Evolutionary conservation across 1,140 invertebrate genomes (phyloP).

Genomic region (Cherax destructor): DNA sequence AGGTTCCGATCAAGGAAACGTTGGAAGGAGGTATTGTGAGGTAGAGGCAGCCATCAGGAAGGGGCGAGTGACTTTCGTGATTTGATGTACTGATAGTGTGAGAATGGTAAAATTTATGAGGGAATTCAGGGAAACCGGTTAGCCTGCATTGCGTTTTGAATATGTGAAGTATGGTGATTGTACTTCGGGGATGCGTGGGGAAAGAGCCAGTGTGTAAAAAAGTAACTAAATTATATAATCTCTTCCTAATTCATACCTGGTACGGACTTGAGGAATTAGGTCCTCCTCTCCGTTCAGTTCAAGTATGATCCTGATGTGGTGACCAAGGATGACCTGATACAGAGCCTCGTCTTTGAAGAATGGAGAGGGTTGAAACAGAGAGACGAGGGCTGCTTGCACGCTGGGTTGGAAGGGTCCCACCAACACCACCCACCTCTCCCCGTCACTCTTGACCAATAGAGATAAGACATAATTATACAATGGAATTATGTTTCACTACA

Average conservation of each 20-base stretch:
- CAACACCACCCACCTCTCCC: slow-evolving; percentile 40
- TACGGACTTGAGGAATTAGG: slow-evolving; percentile 20
- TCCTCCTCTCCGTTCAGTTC: slow-evolving; percentile 20
- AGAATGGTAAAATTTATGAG: no score
- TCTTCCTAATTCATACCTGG: slow-evolving; percentile 8
- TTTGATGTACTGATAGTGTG: no score
- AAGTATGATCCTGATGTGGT: slow-evolving; percentile 24
- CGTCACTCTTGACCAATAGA: neutral
- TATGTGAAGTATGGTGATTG: no score
- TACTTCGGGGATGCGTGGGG: no score
- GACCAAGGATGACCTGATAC: slow-evolving; percentile 18
- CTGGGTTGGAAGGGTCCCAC: slow-evolving; percentile 26
- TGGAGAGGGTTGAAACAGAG: slow-evolving; percentile 4
- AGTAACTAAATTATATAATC: no score
- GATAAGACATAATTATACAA: neutral
- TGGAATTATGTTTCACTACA: neutral
- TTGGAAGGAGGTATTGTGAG: no score
- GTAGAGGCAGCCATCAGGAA: no score
- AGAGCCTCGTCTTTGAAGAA: slow-evolving; percentile 47
- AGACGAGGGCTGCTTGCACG: slow-evolving; percentile 6
- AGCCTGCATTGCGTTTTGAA: no score
- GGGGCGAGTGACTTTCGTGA: no score
- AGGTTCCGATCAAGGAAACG: no score
- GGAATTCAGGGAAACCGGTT: no score
- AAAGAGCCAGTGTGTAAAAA: no score